These are phyloP conservation scores for Pegoplata infirma DNA, from an alignment of 2,888 invertebrate species.

Conservation along the genomic window DNA sequence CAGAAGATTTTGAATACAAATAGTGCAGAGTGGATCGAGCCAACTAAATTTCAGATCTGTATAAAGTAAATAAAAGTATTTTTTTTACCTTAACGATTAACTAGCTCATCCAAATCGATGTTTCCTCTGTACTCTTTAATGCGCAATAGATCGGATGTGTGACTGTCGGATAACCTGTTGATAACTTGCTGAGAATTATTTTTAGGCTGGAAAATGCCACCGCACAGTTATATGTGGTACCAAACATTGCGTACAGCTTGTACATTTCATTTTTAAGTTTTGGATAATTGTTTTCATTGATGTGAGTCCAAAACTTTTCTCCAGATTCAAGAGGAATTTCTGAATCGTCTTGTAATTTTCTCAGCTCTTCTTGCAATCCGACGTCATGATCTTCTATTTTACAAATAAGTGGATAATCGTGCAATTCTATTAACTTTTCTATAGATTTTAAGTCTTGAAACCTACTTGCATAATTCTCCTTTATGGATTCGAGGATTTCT, in stretches of 20 bases:
- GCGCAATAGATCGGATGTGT: background rate
- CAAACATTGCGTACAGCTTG: constrained; percentile 18
- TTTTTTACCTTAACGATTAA: too few relatives aligned
- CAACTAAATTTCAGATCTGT: too few relatives aligned
- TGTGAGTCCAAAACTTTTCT: constrained; percentile 7
- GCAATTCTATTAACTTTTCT: background rate
- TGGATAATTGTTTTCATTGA: constrained; percentile 10
- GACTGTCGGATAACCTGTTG: constrained; percentile 10
- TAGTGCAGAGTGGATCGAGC: too few relatives aligned
- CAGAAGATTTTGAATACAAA: too few relatives aligned
- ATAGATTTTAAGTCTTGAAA: constrained; percentile 17
- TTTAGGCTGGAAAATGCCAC: constrained; percentile 8
- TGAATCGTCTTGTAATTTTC: background rate
- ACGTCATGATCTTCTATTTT: constrained; percentile 9
- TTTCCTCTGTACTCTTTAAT: constrained; percentile 15
- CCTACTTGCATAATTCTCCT: background rate
- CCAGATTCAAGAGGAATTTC: constrained; percentile 21
- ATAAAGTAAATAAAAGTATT: too few relatives aligned
- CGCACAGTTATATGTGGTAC: constrained; percentile 14
- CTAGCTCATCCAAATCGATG: constrained; percentile 1
- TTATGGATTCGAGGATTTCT: constrained; percentile 20
- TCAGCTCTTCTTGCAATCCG: background rate
- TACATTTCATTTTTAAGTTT: constrained; percentile 21
- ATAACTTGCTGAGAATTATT: constrained; percentile 1
- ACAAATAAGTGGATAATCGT: constrained; percentile 5